Conservation (phyloP, 2,797 vertebrate species). For the Sebastolobus altivelis region DNA sequence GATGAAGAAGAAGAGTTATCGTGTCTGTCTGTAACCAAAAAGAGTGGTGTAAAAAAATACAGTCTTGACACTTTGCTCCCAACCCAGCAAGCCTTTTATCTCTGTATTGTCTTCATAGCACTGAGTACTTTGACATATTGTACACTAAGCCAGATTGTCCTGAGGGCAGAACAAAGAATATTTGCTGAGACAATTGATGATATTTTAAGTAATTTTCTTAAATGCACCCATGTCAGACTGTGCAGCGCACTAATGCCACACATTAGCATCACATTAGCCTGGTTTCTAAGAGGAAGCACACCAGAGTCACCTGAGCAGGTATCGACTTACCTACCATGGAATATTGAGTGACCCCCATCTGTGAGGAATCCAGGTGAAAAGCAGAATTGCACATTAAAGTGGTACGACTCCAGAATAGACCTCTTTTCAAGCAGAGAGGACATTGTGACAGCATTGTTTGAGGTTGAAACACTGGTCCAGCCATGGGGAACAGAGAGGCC, state of each 20-base stretch:
- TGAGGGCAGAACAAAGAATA: background rate
- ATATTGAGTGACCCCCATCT: background rate
- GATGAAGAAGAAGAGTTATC: conserved; percentile 8
- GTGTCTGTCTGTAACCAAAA: background rate
- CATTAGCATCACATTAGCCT: conserved; percentile 21
- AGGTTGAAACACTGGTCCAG: conserved; percentile 11
- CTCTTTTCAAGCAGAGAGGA: conserved; percentile 1
- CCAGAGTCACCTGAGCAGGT: conserved; percentile 38
- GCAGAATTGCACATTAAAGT: conserved; percentile 17
- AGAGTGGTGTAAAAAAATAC: background rate
- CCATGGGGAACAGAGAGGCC: conserved; percentile 3
- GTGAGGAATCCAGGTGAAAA: conserved; percentile 17
- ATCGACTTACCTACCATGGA: conserved; percentile 11
- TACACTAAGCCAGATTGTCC: background rate
- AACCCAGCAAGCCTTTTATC: background rate
- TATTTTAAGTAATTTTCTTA: conserved; percentile 1
- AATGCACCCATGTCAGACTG: background rate
- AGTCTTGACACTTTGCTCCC: background rate
- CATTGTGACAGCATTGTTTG: conserved; percentile 25
- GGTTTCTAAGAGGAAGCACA: conserved; percentile 22
- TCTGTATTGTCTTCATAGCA: background rate
- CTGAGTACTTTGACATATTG: background rate
- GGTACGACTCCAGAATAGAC: conserved; percentile 4
- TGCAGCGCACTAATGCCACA: background rate
- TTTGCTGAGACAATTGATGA: background rate